Percentiles rank a stretch among this genome's conserved stretches.
Conservation (phyloP, 2,797 vertebrate genomes). For the Podargus strigoides region DNA sequence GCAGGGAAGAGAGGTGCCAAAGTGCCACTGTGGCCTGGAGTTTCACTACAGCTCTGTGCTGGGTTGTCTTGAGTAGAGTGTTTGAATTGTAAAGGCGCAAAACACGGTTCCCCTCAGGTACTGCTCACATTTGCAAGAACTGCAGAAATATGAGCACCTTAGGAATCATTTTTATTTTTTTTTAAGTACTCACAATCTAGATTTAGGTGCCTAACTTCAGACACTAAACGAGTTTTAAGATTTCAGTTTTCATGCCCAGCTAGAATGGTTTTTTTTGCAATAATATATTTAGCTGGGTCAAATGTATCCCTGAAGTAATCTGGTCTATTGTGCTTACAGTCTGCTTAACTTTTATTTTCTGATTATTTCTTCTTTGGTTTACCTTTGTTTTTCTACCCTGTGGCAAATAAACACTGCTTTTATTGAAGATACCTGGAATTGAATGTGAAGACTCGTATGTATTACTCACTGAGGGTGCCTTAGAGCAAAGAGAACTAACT, state of each 20-base stretch:
- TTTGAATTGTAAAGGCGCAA: not conserved
- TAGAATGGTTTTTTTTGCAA: not conserved
- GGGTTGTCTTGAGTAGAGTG: not conserved
- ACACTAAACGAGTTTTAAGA: not conserved
- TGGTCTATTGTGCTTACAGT: constrained; percentile 27
- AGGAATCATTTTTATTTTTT: not conserved
- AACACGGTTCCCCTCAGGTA: not conserved
- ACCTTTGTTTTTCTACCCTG: constrained; percentile 42
- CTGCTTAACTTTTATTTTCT: constrained; percentile 37
- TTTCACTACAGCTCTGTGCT: not conserved
- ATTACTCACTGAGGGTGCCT: constrained; percentile 18
- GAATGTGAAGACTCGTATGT: constrained; percentile 39
- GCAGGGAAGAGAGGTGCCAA: not conserved
- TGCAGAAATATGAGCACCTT: not conserved
- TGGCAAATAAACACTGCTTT: constrained; percentile 54
- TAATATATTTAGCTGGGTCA: constrained; percentile 41
- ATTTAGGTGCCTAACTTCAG: not conserved
- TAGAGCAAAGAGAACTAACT: constrained; percentile 31
- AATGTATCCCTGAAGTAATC: not conserved
- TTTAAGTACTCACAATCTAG: not conserved
- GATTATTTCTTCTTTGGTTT: constrained; percentile 30
- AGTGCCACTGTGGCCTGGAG: not conserved
- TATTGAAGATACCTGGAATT: constrained; percentile 59
- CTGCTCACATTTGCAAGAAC: not conserved
- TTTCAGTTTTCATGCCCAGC: not conserved